These are phyloP conservation scores for Polyommatus icarus DNA, from an alignment of 2,888 invertebrate species.

Conservation along the genomic window DNA sequence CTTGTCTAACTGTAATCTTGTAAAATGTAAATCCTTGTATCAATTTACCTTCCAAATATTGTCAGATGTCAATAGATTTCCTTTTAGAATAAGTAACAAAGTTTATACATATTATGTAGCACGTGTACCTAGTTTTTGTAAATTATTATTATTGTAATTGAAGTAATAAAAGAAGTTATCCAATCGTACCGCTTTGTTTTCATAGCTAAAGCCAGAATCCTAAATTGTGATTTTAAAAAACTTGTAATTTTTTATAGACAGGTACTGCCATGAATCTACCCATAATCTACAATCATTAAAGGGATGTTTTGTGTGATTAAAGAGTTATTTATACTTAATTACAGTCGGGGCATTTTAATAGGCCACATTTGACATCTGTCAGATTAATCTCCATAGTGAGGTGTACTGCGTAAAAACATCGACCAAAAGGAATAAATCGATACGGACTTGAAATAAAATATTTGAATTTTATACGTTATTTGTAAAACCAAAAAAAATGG, in stretches of 20 bases:
- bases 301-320: no score
- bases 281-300: no score
- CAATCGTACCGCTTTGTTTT: slow-evolving; percentile 11
- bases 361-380: no score
- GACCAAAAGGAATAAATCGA: no score
- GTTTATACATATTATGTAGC: slow-evolving; percentile 46
- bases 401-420: no score
- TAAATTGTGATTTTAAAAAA: neutral
- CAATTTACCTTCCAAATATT: slow-evolving; percentile 12
- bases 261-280: neutral
- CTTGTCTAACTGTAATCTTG: no score
- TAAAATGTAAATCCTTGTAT: neutral
- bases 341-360: no score
- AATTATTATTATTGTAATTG: slow-evolving; percentile 16
- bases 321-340: no score
- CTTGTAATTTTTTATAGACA: neutral
- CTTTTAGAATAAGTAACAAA: slow-evolving; percentile 70
- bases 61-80: slow-evolving; percentile 34
- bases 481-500: no score
- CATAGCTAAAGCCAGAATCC: neutral
- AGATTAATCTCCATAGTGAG: no score
- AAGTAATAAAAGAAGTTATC: slow-evolving; percentile 23
- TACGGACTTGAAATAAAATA: no score
- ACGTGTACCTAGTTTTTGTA: slow-evolving; percentile 14
- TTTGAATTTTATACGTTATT: no score